These are phyloP conservation scores for Dicerorhinus sumatrensis DNA, from an alignment of 2,113 vertebrate genomes.

Conservation along the genomic window DNA sequence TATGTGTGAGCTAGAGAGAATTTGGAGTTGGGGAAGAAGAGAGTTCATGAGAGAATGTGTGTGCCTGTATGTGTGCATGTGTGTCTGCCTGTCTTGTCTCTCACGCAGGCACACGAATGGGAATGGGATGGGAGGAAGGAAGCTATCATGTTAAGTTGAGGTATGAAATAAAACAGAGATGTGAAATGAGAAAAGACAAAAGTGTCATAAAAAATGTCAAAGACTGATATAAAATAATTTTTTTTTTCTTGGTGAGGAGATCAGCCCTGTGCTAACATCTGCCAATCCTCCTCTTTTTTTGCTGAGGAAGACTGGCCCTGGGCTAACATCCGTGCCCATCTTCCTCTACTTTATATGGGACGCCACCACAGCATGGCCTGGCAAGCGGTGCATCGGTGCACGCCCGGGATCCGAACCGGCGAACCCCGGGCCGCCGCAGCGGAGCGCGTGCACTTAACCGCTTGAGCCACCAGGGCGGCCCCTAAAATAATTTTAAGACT, in stretches of 20 bases:
- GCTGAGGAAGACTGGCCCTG: no score
- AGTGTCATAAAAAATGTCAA: background rate
- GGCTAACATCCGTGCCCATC: no score
- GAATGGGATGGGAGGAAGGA: background rate
- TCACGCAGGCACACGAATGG: background rate
- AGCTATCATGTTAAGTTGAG: background rate
- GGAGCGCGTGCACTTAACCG: no score
- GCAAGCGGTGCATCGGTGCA: no score
- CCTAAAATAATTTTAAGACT: conserved; percentile 52
- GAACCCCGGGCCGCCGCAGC: no score
- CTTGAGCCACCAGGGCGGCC: no score
- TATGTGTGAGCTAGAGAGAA: background rate
- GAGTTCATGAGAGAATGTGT: background rate
- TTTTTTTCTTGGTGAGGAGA: no score
- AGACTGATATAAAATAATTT: conserved; percentile 40
- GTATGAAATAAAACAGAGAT: background rate
- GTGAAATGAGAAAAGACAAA: background rate
- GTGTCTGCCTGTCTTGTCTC: background rate
- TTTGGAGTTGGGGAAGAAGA: background rate
- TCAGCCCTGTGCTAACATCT: no score
- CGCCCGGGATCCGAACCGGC: no score
- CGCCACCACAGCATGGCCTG: no score
- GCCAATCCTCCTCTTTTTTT: no score
- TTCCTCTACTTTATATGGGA: no score
- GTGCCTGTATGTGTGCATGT: accelerated